A percentile compares a stretch with the other conserved stretches of the same genome.
These are phyloP conservation scores for Hetaerina titia DNA, from an alignment of 2,888 invertebrate species.

Conservation along the genomic window DNA sequence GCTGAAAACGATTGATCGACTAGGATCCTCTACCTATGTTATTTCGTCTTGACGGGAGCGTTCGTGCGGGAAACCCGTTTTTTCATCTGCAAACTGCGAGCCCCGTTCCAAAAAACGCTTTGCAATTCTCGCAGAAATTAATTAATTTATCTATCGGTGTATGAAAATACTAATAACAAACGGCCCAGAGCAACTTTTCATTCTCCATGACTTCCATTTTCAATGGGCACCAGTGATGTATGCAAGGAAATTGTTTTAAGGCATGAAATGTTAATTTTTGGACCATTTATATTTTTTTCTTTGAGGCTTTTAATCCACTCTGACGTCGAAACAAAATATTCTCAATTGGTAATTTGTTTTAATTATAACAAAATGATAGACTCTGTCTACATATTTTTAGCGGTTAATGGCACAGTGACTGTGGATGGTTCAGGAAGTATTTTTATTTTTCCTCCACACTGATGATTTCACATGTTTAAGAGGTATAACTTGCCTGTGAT, in stretches of 20 bases:
- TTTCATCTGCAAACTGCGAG: not conserved
- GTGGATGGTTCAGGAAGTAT: too few relatives aligned
- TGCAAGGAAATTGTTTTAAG: not conserved
- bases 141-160: not conserved
- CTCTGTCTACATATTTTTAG: too few relatives aligned
- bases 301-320: too few relatives aligned
- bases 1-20: conserved; percentile 49
- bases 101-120: not conserved
- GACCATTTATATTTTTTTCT: too few relatives aligned
- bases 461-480: too few relatives aligned
- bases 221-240: not conserved
- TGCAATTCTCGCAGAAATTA: not conserved
- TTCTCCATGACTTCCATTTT: not conserved
- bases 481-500: too few relatives aligned
- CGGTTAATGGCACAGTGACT: too few relatives aligned
- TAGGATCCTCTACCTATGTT: not conserved
- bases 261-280: not conserved
- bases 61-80: conserved; percentile 4
- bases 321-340: too few relatives aligned
- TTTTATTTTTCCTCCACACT: too few relatives aligned
- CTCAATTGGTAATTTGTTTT: too few relatives aligned
- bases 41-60: conserved; percentile 18
- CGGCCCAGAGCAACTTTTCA: not conserved
- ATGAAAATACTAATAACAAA: not conserved
- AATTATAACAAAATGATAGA: too few relatives aligned